Evolutionary conservation across 2,797 vertebrate species (phyloP), one percentile per base, ranked within the genome.

Genomic region (Melanotaenia trifasciata): DNA sequence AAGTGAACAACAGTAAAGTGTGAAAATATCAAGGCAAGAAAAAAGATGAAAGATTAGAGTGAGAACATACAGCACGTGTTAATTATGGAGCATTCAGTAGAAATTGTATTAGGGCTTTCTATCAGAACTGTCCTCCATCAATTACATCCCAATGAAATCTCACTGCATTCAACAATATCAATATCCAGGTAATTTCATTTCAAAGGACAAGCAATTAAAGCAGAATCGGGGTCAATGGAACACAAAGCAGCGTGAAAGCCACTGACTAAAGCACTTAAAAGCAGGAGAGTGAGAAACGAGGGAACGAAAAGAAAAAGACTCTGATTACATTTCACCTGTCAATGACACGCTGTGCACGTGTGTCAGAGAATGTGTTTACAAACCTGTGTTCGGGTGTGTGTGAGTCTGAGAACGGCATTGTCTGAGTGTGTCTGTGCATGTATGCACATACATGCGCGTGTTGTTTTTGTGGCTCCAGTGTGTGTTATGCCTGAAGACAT

Each of bases 401-500:
- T 18, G 40, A 22, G 51, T 64, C 12, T 62, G 62, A 22, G 14
- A 43, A 22, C 20, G 61, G 32, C 57, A 43, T 53, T 65, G 63
- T 79, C 69, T 80, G 58, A 26, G 45, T 72, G 64, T 12, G 24
- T 58, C 24, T 14, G 22, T 83, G 90, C 86, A 90, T 87, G 74
- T 56, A 70, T 84, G 79, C 64, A 73, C 78, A 76, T 86, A 70
- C 58, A 64, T 22, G 33, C 74, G 88, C 61, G 56, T 50, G 75
- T 66, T 51, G 65, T 73, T 72, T 83, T 79, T 78, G 70, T 75
- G 79, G 85, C 78, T 68, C 38, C 57, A 88, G 85, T 67, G 87
- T 87, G 85, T 81, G 81, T 93, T 93, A 86, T 90, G 93, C 95
- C 95, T 92, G 92, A 94, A 97, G 95, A 96, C 94, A 96, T 94